A percentile compares a stretch with the other conserved stretches of the same genome.
These are phyloP conservation scores for Cyprinella venusta DNA, from an alignment of 2,797 vertebrate species.

Conservation along the genomic window DNA sequence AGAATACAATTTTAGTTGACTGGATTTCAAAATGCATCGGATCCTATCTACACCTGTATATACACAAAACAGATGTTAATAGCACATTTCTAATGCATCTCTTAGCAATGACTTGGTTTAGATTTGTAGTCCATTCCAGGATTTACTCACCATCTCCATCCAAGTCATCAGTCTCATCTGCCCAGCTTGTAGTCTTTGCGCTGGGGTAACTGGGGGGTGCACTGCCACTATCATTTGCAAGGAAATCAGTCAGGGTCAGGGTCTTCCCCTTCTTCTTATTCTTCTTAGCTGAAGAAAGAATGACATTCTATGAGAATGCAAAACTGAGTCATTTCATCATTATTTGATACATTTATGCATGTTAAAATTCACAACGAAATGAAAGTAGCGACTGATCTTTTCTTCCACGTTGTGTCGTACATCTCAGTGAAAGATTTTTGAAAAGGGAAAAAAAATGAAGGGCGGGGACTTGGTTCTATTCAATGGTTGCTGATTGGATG, in stretches of 20 bases:
- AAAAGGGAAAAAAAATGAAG: background rate
- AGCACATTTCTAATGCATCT: background rate
- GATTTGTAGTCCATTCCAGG: background rate
- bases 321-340: background rate
- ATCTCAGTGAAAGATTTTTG: background rate
- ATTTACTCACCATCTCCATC: constrained; percentile 88
- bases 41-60: background rate
- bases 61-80: background rate
- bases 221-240: constrained; percentile 86
- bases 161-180: constrained; percentile 95
- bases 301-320: background rate
- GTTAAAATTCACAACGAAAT: background rate
- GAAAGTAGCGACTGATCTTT: background rate
- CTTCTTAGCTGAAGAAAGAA: constrained; percentile 86
- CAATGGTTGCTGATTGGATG: background rate
- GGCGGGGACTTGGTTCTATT: background rate
- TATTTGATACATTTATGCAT: background rate
- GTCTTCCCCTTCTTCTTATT: constrained; percentile 99
- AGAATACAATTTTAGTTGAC: background rate
- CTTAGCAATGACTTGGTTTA: background rate
- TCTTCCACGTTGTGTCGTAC: background rate
- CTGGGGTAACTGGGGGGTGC: constrained; percentile 77
- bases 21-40: background rate
- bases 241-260: constrained; percentile 93
- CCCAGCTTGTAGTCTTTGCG: constrained; percentile 91